phyloP scores from a whole-genome alignment of 2,797 vertebrate species.

The Kryptopterus vitreolus region DNA sequence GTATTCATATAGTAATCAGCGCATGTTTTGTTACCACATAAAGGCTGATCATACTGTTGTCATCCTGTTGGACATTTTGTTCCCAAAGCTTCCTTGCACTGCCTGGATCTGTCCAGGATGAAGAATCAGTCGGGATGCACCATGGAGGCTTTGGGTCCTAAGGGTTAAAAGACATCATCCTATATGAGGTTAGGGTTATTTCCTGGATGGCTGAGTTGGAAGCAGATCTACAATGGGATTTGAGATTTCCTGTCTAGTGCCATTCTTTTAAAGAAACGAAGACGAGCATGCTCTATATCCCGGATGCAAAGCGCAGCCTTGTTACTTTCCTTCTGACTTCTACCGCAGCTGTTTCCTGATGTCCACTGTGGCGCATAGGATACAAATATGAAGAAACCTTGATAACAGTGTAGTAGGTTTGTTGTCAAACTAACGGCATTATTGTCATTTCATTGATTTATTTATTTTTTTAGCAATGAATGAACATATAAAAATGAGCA shows the following conservation, averaged over 20 bases:
- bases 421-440: slow-evolving; percentile 22
- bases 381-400: slow-evolving; percentile 59
- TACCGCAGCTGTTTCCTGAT: slow-evolving; percentile 73
- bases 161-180: background rate
- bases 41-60: slow-evolving; percentile 5
- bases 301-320: slow-evolving; percentile 54
- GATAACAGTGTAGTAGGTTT: background rate
- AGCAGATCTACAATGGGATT: slow-evolving; percentile 22
- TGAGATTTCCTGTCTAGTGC: slow-evolving; percentile 16
- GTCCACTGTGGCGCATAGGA: slow-evolving; percentile 54
- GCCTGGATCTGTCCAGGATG: background rate
- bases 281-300: slow-evolving; percentile 8
- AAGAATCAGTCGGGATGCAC: background rate
- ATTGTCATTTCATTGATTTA: background rate
- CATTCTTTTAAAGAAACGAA: background rate
- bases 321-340: slow-evolving; percentile 20
- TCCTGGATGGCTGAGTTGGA: slow-evolving; percentile 41
- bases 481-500: background rate
- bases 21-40: background rate
- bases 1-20: background rate
- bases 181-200: slow-evolving; percentile 39
- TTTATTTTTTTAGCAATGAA: background rate
- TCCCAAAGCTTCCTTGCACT: background rate
- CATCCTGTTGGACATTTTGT: background rate
- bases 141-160: background rate